Conservation (phyloP, 1,140 invertebrate species). For the Nebria ingens region DNA sequence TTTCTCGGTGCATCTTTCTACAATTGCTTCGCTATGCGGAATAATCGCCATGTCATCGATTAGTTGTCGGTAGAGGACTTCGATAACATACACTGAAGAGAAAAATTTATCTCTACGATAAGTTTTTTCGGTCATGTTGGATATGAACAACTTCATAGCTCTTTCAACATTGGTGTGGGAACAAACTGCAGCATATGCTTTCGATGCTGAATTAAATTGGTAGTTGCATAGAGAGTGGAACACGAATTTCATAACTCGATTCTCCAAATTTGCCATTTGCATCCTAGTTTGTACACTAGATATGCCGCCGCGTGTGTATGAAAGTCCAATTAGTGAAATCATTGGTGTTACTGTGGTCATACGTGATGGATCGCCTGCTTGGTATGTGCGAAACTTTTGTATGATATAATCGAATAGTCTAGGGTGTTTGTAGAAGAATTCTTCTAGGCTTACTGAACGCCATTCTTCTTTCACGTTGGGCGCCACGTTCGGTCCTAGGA, state of each 20-base stretch:
- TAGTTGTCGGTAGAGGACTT: no score
- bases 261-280: no score
- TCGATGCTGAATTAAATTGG: background rate
- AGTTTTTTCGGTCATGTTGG: no score
- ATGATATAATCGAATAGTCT: background rate
- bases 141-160: no score
- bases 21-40: no score
- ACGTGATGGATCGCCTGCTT: background rate
- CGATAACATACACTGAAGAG: no score
- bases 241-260: background rate
- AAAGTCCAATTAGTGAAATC: background rate
- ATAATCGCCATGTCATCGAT: no score
- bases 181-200: background rate
- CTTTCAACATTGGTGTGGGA: no score
- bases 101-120: no score
- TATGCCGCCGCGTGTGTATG: background rate
- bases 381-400: background rate
- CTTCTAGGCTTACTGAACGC: background rate
- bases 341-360: background rate
- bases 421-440: background rate
- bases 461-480: background rate
- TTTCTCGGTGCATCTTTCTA: no score
- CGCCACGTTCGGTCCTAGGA: background rate
- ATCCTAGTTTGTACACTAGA: background rate
- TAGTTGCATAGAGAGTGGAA: background rate